Evolutionary conservation across 35 echinoderm and acorn worm species (phyloP).

Genomic region (Heliocidaris tuberculata): DNA sequence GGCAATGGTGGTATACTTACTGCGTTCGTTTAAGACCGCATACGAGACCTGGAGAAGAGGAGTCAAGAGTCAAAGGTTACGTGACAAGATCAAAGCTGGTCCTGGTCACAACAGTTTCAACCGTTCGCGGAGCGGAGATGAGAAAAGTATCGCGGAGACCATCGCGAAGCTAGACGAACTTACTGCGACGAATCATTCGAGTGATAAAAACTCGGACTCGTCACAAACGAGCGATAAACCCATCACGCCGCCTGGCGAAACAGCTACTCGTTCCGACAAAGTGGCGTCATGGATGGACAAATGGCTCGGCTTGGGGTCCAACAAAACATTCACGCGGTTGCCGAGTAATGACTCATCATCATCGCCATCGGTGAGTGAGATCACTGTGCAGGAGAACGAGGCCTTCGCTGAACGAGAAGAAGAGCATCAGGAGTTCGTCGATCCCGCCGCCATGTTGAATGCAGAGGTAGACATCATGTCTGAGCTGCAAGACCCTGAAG

Average conservation of each 20-base stretch:
- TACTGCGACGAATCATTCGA: background rate
- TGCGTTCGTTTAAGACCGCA: slow-evolving; percentile 82
- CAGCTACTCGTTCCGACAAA: slow-evolving; percentile 64
- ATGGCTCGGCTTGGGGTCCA: slow-evolving; percentile 54
- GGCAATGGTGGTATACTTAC: slow-evolving; percentile 81
- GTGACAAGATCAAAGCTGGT: slow-evolving; percentile 72
- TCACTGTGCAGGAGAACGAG: slow-evolving; percentile 26
- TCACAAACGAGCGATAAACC: background rate
- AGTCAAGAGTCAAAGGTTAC: slow-evolving; percentile 62
- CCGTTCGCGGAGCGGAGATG: background rate
- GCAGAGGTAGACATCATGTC: slow-evolving; percentile 66
- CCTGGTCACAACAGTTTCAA: slow-evolving; percentile 55
- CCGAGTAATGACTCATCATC: background rate
- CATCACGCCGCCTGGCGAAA: slow-evolving; percentile 51
- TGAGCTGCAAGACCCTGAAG: slow-evolving; percentile 76
- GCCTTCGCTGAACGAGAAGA: slow-evolving; percentile 63
- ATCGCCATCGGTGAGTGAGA: background rate
- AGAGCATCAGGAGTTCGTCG: slow-evolving; percentile 47
- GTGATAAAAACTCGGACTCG: background rate
- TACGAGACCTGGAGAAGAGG: slow-evolving; percentile 68
- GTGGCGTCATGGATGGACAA: slow-evolving; percentile 68
- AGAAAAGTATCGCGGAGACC: background rate
- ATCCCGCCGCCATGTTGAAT: slow-evolving; percentile 66
- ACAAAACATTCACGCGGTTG: background rate
- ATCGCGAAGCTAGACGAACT: slow-evolving; percentile 29